Evolutionary conservation across 2,797 vertebrate species (phyloP), one percentile per base, ranked within the genome.

Genomic region (Fistularia commersonii): DNA sequence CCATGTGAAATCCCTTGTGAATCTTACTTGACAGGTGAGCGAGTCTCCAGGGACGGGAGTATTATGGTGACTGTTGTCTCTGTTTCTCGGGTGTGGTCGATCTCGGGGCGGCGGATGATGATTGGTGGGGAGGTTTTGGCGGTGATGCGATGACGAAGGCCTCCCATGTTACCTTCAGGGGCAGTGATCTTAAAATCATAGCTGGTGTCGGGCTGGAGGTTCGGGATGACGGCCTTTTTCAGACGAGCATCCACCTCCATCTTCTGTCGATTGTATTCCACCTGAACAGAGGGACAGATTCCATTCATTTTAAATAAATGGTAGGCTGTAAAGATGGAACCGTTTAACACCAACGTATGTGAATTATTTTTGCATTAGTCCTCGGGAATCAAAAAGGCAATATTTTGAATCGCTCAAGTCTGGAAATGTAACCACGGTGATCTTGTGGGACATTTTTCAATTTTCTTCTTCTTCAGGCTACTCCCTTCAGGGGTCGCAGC

Each of bases 161-260:
- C 95, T 0, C 97, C 94, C 89, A 97, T 92, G 90, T 95, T 95
- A 33, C 94, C 95, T 69, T 94, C 95, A 0, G 92, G 92, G 69
- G 90, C 93, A 8, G 93, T 97, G 69, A 99, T 93, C 74, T 93
- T 95, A 0, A 99, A 99, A 76, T 93, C 95, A 31, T 98, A 99
- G 79, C 91, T 93, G 0, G 94, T 99, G 81, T 95, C 89, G 0
- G 97, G 91, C 75, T 89, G 91, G 50, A 99, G 89, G 72, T 93
- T 93, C 3, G 93, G 93, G 83, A 99, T 99, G 58, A 98, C 93
- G 0, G 93, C 95, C 78, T 97, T 98, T 80, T 90, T 94, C 63
- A 91, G 89, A 1, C 92, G 89, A 39, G 95, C 97, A 0, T 99
- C 95, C 72, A 99, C 93, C 6, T 98, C 94, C 40, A 99, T 84